These are phyloP conservation scores for Aporophyla lueneburgensis DNA, from an alignment of 2,888 invertebrate genomes.

Conservation along the genomic window DNA sequence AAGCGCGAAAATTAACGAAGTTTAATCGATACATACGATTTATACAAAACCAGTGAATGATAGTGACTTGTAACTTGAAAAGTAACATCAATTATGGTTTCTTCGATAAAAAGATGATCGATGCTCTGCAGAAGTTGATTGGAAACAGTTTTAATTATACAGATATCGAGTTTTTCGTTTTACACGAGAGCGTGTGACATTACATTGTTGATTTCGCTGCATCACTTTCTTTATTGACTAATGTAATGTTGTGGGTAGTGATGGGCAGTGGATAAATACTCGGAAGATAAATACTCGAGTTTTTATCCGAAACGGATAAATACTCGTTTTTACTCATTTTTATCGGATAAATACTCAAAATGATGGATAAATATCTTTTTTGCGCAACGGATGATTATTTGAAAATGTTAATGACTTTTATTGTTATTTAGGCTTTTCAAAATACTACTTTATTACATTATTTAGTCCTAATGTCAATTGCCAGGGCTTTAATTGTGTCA, in stretches of 20 bases:
- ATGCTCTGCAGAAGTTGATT: constrained; percentile 37
- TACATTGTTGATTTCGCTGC: constrained; percentile 53
- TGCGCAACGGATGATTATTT: too few species aligned
- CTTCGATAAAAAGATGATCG: constrained; percentile 50
- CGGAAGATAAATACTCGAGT: too few species aligned
- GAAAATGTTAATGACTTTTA: too few species aligned
- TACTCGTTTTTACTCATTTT: too few species aligned
- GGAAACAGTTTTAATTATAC: constrained; percentile 51
- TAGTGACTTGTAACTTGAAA: constrained; percentile 26
- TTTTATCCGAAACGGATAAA: too few species aligned
- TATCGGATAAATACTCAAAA: too few species aligned
- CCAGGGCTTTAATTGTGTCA: too few species aligned
- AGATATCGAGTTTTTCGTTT: constrained; percentile 50
- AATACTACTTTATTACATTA: too few species aligned
- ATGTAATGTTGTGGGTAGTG: constrained; percentile 31
- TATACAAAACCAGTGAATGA: constrained; percentile 7
- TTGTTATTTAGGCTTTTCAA: too few species aligned
- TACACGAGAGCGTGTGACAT: constrained; percentile 67
- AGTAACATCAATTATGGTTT: constrained; percentile 31
- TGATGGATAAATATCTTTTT: too few species aligned
- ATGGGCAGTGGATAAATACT: too few species aligned
- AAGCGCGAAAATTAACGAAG: constrained; percentile 21
- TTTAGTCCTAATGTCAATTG: too few species aligned
- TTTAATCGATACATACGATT: constrained; percentile 8
- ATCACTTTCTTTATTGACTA: constrained; percentile 60